phyloP scores from a whole-genome alignment of 2,113 vertebrate genomes.

The Eulacestoma nigropectus region DNA sequence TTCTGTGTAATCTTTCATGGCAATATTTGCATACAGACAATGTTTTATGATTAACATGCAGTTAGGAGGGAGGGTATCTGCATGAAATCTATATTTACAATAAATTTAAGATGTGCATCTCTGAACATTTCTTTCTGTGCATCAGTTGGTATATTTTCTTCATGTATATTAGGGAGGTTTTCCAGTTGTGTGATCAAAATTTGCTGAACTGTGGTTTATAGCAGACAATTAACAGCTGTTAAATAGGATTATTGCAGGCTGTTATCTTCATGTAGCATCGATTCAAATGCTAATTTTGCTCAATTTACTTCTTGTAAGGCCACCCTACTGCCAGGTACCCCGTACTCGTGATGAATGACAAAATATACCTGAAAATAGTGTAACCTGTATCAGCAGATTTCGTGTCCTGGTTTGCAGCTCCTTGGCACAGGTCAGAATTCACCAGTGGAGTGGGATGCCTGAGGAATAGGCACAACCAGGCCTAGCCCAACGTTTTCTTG shows the following conservation, averaged over 20 bases:
- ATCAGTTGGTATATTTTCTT: background rate
- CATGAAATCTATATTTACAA: background rate
- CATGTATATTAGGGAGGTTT: background rate
- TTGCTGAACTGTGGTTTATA: slow-evolving; percentile 46
- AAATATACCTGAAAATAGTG: background rate
- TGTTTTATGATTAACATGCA: background rate
- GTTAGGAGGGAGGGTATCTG: background rate
- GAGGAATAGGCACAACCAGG: background rate
- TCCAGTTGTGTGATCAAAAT: slow-evolving; percentile 19
- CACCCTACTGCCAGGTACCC: background rate
- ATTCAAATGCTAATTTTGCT: slow-evolving; percentile 41
- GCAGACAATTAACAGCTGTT: slow-evolving; percentile 50
- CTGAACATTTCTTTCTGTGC: background rate
- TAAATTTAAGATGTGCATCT: background rate
- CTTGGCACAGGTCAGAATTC: background rate
- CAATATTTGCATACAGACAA: background rate
- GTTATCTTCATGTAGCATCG: background rate
- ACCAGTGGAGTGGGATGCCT: background rate
- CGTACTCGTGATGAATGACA: background rate
- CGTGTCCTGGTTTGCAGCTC: background rate
- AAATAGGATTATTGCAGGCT: slow-evolving; percentile 49
- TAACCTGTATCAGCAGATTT: background rate
- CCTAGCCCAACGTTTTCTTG: background rate
- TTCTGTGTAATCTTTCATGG: background rate
- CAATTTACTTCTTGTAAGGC: background rate